Percentiles rank a stretch among this genome's conserved stretches.
Conservation (phyloP, 2,113 vertebrate species). For the Apus apus region DNA sequence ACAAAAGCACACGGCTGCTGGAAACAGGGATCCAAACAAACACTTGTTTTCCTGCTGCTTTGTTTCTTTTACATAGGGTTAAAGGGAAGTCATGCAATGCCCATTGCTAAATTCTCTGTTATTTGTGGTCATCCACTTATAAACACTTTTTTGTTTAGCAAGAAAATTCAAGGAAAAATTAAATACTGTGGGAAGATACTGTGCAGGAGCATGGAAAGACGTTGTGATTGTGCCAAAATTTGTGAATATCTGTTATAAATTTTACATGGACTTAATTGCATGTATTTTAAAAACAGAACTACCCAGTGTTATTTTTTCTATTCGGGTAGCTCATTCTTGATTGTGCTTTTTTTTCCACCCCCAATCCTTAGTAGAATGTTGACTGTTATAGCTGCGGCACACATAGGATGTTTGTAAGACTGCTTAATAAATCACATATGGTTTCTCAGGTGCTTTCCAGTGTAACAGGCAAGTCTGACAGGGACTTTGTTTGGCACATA, state of each 20-base stretch:
- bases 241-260: background rate
- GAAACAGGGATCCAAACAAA: background rate
- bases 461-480: background rate
- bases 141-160: background rate
- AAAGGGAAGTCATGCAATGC: background rate
- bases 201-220: background rate
- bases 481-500: background rate
- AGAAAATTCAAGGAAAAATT: background rate
- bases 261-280: background rate
- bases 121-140: background rate
- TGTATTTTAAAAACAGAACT: background rate
- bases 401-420: background rate
- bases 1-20: background rate
- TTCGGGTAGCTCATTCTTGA: background rate
- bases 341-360: background rate
- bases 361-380: background rate
- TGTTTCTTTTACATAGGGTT: background rate
- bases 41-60: background rate
- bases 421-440: background rate
- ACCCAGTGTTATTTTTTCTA: background rate
- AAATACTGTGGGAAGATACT: background rate
- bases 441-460: background rate
- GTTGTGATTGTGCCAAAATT: background rate
- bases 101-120: background rate
- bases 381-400: background rate